Percentiles rank a stretch among this genome's conserved stretches.
Evolutionary conservation across 1,140 invertebrate species (phyloP).

Genomic region (Dufourea novaeangliae): DNA sequence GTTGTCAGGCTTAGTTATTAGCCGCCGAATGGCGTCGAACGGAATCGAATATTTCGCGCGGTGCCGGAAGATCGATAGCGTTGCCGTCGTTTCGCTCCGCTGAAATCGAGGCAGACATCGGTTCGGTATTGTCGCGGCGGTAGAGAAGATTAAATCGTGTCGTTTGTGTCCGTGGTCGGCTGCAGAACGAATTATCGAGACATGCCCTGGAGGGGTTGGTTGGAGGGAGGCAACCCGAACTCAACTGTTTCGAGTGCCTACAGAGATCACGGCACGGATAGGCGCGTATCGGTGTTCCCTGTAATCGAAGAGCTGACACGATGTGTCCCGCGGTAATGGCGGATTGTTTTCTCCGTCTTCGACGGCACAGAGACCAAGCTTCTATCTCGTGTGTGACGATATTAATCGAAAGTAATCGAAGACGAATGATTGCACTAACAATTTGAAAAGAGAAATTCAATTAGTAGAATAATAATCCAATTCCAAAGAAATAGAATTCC

Average conservation of each 20-base stretch:
- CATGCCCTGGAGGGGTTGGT: too few species aligned
- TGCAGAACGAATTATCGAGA: slow-evolving; percentile 27
- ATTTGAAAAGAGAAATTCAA: too few species aligned
- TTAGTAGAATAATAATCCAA: too few species aligned
- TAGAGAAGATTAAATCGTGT: slow-evolving; percentile 27
- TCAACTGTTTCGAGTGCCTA: slow-evolving; percentile 15
- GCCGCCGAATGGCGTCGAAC: not conserved
- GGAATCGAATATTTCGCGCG: not conserved
- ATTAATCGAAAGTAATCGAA: too few species aligned
- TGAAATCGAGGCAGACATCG: not conserved
- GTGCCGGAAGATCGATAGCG: not conserved
- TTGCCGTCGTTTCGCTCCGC: not conserved
- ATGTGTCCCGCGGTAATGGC: not conserved
- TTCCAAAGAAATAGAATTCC: too few species aligned
- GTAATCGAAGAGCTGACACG: slow-evolving; percentile 11
- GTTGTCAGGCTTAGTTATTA: not conserved
- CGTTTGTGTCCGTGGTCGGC: slow-evolving; percentile 13
- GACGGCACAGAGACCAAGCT: not conserved
- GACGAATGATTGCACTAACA: too few species aligned
- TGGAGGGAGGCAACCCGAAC: not conserved
- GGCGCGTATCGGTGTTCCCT: not conserved
- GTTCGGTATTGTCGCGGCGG: not conserved
- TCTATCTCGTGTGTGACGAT: too few species aligned
- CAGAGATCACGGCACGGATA: slow-evolving; percentile 11
- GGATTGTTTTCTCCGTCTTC: not conserved